phyloP scores from a whole-genome alignment of 2,113 vertebrate genomes.

The Ceratotherium simum region DNA sequence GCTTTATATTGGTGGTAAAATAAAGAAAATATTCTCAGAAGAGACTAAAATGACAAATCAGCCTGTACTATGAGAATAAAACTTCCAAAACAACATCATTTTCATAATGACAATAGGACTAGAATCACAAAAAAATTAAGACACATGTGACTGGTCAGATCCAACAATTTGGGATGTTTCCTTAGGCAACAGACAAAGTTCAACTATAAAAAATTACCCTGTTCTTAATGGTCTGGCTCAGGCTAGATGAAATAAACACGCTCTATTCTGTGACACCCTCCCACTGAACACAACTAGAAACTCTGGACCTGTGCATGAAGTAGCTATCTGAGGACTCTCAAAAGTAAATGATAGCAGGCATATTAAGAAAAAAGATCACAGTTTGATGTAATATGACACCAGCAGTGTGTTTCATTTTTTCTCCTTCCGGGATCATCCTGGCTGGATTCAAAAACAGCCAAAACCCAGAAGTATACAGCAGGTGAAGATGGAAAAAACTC shows the following conservation, averaged over 20 bases:
- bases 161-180: not conserved
- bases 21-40: constrained; percentile 22
- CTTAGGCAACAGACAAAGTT: not conserved
- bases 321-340: not conserved
- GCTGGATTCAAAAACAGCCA: not conserved
- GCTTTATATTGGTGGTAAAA: not conserved
- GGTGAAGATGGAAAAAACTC: not conserved
- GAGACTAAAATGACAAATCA: not conserved
- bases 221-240: not conserved
- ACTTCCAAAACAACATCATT: not conserved
- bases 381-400: not conserved
- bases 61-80: not conserved
- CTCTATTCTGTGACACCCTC: not conserved
- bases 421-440: not conserved
- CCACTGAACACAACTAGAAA: not conserved
- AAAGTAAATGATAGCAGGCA: not conserved
- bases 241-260: not conserved
- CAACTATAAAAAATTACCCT: not conserved
- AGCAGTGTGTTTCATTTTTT: not conserved
- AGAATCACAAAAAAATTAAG: not conserved
- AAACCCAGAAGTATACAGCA: not conserved
- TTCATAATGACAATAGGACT: not conserved
- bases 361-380: not conserved
- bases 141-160: not conserved
- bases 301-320: not conserved